These are phyloP conservation scores for Hippoglossus stenolepis DNA, from an alignment of 2,113 vertebrate species.

Conservation along the genomic window DNA sequence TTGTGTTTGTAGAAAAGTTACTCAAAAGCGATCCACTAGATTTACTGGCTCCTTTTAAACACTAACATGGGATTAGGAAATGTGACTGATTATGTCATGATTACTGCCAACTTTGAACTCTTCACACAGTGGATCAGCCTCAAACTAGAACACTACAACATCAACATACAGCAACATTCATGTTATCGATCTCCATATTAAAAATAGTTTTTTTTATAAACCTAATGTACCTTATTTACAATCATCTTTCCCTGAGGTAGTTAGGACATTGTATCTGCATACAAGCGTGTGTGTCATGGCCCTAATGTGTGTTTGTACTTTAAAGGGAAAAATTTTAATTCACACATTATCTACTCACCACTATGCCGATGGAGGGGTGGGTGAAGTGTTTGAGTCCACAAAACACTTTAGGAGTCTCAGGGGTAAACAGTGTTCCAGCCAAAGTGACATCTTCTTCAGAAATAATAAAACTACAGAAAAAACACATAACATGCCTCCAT, in stretches of 20 bases:
- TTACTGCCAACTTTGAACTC: constrained; percentile 17
- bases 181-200: background rate
- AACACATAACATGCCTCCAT: no score
- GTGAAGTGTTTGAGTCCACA: no score
- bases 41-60: no score
- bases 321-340: background rate
- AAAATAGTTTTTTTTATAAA: background rate
- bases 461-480: no score
- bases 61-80: background rate
- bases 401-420: no score
- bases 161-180: background rate
- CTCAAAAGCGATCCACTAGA: no score
- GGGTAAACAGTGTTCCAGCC: no score
- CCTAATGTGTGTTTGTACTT: constrained; percentile 34
- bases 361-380: no score
- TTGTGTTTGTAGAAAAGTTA: no score
- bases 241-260: background rate
- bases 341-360: no score
- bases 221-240: background rate
- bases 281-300: constrained; percentile 8
- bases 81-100: background rate
- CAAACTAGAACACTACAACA: background rate
- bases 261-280: constrained; percentile 11
- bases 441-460: no score
- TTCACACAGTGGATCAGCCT: constrained; percentile 1